Evolutionary conservation across 2,797 vertebrate genomes (phyloP).

Genomic region (Anas bernieri): DNA sequence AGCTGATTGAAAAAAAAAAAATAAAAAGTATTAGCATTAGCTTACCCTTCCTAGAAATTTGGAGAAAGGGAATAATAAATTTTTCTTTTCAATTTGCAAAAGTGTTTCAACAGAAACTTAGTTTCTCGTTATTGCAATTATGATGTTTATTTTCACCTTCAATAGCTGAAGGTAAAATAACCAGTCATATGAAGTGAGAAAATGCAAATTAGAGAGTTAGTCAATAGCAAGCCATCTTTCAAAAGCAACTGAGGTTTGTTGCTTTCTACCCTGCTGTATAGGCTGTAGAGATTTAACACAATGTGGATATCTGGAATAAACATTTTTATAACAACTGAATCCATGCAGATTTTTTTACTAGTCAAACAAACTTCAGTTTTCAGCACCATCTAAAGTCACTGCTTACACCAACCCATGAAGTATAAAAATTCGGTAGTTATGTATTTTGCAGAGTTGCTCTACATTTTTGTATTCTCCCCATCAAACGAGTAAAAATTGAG

Average conservation of each 20-base stretch:
- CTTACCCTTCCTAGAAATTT: not conserved
- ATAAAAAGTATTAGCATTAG: not conserved
- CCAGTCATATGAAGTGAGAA: not conserved
- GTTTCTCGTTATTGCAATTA: not conserved
- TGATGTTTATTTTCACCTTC: not conserved
- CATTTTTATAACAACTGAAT: not conserved
- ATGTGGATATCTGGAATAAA: not conserved
- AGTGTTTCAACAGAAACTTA: no score
- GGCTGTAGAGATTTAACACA: not conserved
- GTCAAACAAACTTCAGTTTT: not conserved
- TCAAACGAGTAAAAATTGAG: not conserved
- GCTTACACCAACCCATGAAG: not conserved
- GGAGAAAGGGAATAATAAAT: not conserved
- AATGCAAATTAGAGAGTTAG: not conserved
- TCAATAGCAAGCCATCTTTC: no score
- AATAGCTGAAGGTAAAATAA: not conserved
- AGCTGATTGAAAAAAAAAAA: constrained; percentile 73
- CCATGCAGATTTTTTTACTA: not conserved
- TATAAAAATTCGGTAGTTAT: not conserved
- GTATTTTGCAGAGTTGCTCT: not conserved
- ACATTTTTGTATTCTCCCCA: not conserved
- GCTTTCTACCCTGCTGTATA: not conserved
- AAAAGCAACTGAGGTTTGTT: not conserved
- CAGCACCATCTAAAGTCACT: not conserved
- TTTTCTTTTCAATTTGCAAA: not conserved